These are phyloP conservation scores for Campylomormyrus numenius DNA, from an alignment of 2,113 vertebrate species.

Conservation along the genomic window DNA sequence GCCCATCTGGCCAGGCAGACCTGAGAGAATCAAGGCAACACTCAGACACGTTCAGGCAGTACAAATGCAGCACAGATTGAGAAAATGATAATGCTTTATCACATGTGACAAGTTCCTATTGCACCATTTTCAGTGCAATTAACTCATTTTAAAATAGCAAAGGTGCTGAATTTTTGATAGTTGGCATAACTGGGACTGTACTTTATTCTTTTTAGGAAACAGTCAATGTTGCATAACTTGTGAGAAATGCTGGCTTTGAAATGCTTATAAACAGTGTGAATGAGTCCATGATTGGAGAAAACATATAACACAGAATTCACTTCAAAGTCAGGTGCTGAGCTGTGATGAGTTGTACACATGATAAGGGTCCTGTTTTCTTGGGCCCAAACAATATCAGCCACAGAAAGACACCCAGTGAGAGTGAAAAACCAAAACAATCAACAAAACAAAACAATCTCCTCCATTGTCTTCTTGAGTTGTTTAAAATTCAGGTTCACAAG, in stretches of 20 bases:
- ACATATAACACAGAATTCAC: not conserved
- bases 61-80: not conserved
- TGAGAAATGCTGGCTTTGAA: not conserved
- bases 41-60: not conserved
- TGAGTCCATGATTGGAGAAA: not conserved
- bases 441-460: not conserved
- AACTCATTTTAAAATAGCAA: slow-evolving; percentile 3
- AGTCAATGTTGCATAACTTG: not conserved
- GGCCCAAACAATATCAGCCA: not conserved
- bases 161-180: not conserved
- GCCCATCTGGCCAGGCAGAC: not conserved
- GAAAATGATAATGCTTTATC: not conserved
- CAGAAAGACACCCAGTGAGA: not conserved
- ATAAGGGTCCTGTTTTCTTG: not conserved
- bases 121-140: not conserved
- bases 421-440: not conserved
- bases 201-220: not conserved
- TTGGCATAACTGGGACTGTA: not conserved
- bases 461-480: not conserved
- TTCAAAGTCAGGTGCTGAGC: not conserved
- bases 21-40: not conserved
- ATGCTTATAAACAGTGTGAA: not conserved
- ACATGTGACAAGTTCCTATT: not conserved
- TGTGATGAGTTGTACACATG: not conserved
- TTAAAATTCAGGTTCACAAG: not conserved